Base-by-base conservation (phyloP, 2,888 invertebrate genomes). In the Stenoptilia bipunctidactyla region DNA sequence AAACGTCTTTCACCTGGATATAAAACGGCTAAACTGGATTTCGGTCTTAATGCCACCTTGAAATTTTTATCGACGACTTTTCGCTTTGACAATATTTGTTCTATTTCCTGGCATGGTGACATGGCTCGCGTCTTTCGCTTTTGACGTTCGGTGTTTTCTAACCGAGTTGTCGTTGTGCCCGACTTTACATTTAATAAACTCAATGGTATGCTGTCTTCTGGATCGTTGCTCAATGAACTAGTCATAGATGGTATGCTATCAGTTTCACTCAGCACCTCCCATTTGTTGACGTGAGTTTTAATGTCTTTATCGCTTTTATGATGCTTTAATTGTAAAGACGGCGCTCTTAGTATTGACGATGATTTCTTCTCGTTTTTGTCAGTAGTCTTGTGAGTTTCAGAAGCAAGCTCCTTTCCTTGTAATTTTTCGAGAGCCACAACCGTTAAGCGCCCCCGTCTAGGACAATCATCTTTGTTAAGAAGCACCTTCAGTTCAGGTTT, bases 381-480 rank as follows among this genome's bases (percentile, higher is more conserved):
- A 36, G 46, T 44, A 40, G 49, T 60, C 35, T 65, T 60, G 20
- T 52, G 33, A 45, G 45, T 54, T 27, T 68, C 65, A 36, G 49
- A 45, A 8, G 56, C 44, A 15, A 71, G 40, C 33, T 74, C 72
- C 58, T 82, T 85, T 1, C 83, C 85, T 63, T 88, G 88, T 42
- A 88, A 58, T 45, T 87, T 86, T 57, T 88, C 88, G 27, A 88
- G 63, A 10, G 88, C 85, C 10, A 88, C 87, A 3, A 88, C 88
- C 4, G 88, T 88, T 6, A 88, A 62, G 2, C 87, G 72, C 1
- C 85, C 87, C 54, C 80, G 82, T 54, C 76, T 82, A 2, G 82
- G 80, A 52, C 83, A 76, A 30, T 83, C 84, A 1, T 84, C 84
- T 55, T 84, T 84, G 49, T 83, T 84, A 36, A 84, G 50, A n/a